Evolutionary conservation across 2,888 invertebrate genomes (phyloP), one percentile per base, ranked within the genome.

Genomic region (Metellina segmentata): DNA sequence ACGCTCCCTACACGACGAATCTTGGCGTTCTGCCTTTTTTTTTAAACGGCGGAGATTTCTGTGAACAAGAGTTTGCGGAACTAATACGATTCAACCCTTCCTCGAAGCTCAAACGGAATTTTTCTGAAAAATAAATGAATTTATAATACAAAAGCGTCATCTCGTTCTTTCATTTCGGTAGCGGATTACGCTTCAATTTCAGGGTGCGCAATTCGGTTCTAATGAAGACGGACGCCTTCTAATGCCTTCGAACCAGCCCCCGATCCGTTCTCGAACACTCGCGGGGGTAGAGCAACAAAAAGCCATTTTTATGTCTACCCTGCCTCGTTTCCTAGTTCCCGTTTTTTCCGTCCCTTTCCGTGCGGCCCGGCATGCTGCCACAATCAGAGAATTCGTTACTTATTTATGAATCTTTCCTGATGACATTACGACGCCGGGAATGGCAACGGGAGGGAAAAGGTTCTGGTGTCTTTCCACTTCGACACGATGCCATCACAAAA

Each of bases 371-470:
- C 85, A 90, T 90, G 34, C 71, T 82, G 69, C 82, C 91, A 91
- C 91, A 91, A 91, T 91, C 91, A 91, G 86, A 91, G 91, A 83
- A 87, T 91, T 91, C 87, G 82, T 91, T 91, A 87, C 51, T 91
- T 91, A 91, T 91, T 91, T 87, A 91, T 91, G 53, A 49, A 49
- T 61, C 20, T 53, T 61, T 19, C 78, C 81, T 87, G 87, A 87
- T 86, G 87, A 91, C 74, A 91, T 91, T 87, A 91, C 83, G 34
- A 53, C 71, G 81, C 9, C 71, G 34, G 70, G 77, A 61, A 79
- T 90, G 78, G 90, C 85, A 86, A 82, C 81, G 81, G 85, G 61
- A 69, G 69, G 49, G 81, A 77, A 75, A 72, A 72, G 69, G 81
- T 85, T 77, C 71, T 71, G 70, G 79, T 90, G 77, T 75, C 51